Evolutionary conservation across 1,140 invertebrate genomes (phyloP).

Genomic region (Saxidomus purpurata): DNA sequence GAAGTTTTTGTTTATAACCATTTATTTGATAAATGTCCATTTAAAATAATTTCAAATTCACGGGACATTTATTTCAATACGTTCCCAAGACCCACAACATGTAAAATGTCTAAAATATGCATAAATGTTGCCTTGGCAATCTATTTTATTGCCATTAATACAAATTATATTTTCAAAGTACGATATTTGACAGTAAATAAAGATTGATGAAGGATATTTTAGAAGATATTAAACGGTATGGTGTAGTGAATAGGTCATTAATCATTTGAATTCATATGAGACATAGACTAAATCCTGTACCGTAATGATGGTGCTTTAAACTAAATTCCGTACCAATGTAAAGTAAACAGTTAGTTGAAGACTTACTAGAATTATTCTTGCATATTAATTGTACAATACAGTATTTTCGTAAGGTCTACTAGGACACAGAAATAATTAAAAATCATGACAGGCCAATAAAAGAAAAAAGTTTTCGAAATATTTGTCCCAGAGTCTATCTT

Average conservation of each 20-base stretch:
- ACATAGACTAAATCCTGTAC: not conserved
- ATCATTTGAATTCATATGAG: not conserved
- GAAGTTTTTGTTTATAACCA: conserved; percentile 11
- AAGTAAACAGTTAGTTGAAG: too few species aligned
- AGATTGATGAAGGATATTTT: conserved; percentile 33
- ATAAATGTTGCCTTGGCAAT: conserved; percentile 48
- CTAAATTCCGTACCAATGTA: not conserved
- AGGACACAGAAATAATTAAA: too few species aligned
- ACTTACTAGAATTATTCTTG: too few species aligned
- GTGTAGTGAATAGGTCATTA: not conserved
- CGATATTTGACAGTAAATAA: conserved; percentile 54
- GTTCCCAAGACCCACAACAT: conserved; percentile 2
- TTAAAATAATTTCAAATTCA: conserved; percentile 47
- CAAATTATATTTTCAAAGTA: conserved; percentile 49
- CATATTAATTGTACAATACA: too few species aligned
- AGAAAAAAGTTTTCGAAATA: too few species aligned
- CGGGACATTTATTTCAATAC: conserved; percentile 27
- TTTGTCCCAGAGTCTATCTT: too few species aligned
- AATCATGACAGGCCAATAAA: too few species aligned
- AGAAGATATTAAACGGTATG: conserved; percentile 15
- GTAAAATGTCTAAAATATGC: not conserved
- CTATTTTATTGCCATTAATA: conserved; percentile 59
- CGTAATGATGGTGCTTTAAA: not conserved
- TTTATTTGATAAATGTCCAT: conserved; percentile 35
- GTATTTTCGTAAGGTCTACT: too few species aligned